phyloP scores from a whole-genome alignment of 2,113 vertebrate species.

The Penelope pileata region DNA sequence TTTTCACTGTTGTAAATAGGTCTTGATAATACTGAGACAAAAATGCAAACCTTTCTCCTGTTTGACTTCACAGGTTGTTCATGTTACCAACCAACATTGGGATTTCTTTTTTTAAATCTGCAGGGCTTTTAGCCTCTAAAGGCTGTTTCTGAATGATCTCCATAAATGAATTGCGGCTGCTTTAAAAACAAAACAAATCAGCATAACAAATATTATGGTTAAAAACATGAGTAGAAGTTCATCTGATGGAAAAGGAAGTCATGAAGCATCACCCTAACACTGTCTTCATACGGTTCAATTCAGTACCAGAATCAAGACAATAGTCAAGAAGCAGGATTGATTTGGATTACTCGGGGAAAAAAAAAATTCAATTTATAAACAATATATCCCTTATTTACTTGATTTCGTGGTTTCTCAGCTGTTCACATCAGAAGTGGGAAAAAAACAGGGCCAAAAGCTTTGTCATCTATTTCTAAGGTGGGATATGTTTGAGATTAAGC shows the following conservation, averaged over 20 bases:
- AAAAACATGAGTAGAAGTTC: background rate
- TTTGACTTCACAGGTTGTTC: background rate
- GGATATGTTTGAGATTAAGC: background rate
- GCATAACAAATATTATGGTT: background rate
- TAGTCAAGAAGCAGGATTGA: background rate
- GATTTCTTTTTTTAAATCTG: background rate
- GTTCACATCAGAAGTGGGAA: background rate
- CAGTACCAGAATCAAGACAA: background rate
- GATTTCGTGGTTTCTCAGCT: background rate
- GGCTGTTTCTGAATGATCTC: background rate
- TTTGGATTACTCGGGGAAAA: background rate
- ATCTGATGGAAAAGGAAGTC: background rate
- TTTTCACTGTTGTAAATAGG: background rate
- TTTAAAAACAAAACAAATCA: background rate
- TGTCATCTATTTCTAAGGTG: background rate
- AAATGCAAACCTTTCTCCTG: background rate
- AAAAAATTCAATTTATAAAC: background rate
- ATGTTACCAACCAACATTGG: background rate
- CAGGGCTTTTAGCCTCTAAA: background rate
- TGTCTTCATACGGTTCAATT: background rate
- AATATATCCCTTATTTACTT: background rate
- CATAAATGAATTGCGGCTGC: background rate
- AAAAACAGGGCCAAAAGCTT: background rate
- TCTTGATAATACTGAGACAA: background rate
- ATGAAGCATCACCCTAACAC: background rate